Percentiles rank a stretch among this genome's conserved stretches.
phyloP scores from a whole-genome alignment of 2,113 vertebrate genomes.

The Tor tambroides region DNA sequence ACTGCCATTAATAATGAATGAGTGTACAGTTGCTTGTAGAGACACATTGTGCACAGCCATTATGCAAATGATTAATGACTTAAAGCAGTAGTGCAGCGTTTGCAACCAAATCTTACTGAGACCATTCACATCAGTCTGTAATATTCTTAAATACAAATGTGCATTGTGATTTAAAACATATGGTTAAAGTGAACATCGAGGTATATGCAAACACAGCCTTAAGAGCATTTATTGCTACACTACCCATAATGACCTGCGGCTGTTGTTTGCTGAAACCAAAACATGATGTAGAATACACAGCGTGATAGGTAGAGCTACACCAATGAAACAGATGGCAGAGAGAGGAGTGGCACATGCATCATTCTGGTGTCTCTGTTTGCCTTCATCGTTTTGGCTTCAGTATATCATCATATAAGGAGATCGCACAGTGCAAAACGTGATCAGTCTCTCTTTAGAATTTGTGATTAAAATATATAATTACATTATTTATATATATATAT shows the following conservation, averaged over 20 bases:
- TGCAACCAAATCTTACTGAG: not conserved
- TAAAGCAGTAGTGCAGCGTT: not conserved
- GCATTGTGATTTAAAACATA: not conserved
- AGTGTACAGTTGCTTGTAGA: conserved; percentile 15
- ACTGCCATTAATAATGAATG: conserved; percentile 32
- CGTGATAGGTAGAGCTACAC: conserved; percentile 27
- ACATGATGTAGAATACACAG: not conserved
- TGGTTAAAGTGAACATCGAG: not conserved
- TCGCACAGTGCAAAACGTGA: conserved; percentile 24
- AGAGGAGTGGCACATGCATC: conserved; percentile 40
- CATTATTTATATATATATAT: too few species aligned
- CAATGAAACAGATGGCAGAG: conserved; percentile 57
- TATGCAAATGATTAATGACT: conserved; percentile 19
- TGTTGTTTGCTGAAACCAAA: not conserved
- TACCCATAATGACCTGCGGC: not conserved
- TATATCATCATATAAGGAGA: conserved; percentile 25
- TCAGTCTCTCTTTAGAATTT: not conserved
- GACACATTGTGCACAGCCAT: not conserved
- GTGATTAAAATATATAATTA: too few species aligned
- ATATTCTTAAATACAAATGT: not conserved
- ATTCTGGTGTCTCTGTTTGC: conserved; percentile 51
- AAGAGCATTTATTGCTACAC: not conserved
- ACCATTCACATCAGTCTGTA: not conserved
- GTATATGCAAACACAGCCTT: not conserved
- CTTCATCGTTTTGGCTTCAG: conserved; percentile 36